Percentiles rank a stretch among this genome's conserved stretches.
These are phyloP conservation scores for Pammene aurita DNA, from an alignment of 2,888 invertebrate genomes.

Conservation along the genomic window DNA sequence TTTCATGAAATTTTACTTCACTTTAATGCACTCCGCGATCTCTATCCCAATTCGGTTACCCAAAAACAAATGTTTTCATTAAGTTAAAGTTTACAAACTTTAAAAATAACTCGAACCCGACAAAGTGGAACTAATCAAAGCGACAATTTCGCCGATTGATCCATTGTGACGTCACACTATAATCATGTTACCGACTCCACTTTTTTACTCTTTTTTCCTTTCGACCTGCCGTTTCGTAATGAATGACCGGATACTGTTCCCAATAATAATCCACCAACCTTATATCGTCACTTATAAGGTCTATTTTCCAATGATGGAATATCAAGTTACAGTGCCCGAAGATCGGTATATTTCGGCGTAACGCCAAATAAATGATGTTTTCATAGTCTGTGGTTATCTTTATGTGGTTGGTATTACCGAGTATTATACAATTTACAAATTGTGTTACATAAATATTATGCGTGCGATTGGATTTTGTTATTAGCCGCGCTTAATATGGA, in stretches of 20 bases:
- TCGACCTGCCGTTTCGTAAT: constrained; percentile 56
- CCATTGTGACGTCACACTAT: constrained; percentile 51
- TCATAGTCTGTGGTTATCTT: constrained; percentile 32
- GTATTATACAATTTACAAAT: constrained; percentile 35
- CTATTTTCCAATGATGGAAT: constrained; percentile 1
- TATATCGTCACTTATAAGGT: not conserved
- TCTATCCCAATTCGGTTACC: too few relatives aligned
- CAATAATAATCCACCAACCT: not conserved
- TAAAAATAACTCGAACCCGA: too few relatives aligned
- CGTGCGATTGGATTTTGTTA: constrained; percentile 22
- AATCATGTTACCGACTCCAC: constrained; percentile 41
- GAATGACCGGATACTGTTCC: constrained; percentile 52
- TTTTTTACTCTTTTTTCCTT: constrained; percentile 58
- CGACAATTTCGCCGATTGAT: constrained; percentile 52
- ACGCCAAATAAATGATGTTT: constrained; percentile 32
- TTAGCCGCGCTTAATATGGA: constrained; percentile 19
- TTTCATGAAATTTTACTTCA: too few relatives aligned
- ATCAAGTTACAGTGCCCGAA: constrained; percentile 19
- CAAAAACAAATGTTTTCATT: too few relatives aligned
- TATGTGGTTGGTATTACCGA: constrained; percentile 29
- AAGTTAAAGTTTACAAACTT: too few relatives aligned
- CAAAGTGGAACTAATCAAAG: constrained; percentile 48
- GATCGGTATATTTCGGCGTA: constrained; percentile 23
- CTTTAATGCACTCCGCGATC: too few relatives aligned
- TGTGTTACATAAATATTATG: constrained; percentile 30